These are phyloP conservation scores for Tetramorium simillimum DNA, from an alignment of 1,140 invertebrate species.

Conservation along the genomic window DNA sequence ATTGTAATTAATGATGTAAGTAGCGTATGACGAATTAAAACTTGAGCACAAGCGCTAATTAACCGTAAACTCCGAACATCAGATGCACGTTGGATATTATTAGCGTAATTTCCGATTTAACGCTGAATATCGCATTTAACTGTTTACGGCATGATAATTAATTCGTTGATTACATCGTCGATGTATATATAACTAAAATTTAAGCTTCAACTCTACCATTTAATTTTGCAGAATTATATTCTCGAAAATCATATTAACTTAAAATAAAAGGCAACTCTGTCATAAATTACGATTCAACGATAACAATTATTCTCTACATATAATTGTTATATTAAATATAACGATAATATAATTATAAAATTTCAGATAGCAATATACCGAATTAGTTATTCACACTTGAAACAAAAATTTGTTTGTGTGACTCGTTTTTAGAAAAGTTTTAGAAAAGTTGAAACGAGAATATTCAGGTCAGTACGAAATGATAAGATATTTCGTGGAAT, in stretches of 20 bases:
- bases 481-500: neutral
- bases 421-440: neutral
- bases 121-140: slow-evolving; percentile 17
- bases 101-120: slow-evolving; percentile 22
- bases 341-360: neutral
- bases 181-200: neutral
- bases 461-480: neutral
- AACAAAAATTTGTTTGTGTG: neutral
- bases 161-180: neutral
- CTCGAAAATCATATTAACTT: neutral
- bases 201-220: neutral
- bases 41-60: neutral
- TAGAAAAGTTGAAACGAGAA: neutral
- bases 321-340: neutral
- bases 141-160: slow-evolving; percentile 21
- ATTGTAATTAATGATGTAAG: slow-evolving; percentile 34
- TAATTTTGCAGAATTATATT: neutral
- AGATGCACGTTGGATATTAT: slow-evolving; percentile 17
- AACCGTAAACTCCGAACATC: neutral
- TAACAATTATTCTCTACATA: neutral
- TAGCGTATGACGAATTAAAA: slow-evolving; percentile 35
- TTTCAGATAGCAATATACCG: neutral
- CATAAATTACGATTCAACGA: neutral
- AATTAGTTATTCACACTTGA: neutral
- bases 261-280: neutral